Evolutionary conservation across 2,113 vertebrate genomes (phyloP).

Genomic region (human): GRCh38 chr1:226414501-226415000

Average conservation of each 20-base stretch:
- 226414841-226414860: background rate
- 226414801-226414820: background rate
- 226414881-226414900: background rate
- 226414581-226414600: background rate
- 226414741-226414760: background rate
- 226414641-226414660: background rate
- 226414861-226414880: background rate
- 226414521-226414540: background rate
- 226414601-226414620: background rate
- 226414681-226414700: background rate
- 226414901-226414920: background rate
- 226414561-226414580: background rate
- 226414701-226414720: background rate
- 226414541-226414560: background rate
- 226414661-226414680: background rate
- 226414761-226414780: background rate
- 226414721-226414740: background rate
- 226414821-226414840: background rate
- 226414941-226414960: fast-evolving
- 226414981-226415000: background rate
- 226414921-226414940: background rate
- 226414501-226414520: background rate
- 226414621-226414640: background rate
- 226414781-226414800: background rate
- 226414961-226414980: background rate